These are phyloP conservation scores for Microtus pennsylvanicus DNA, from an alignment of 2,113 vertebrate species.

Conservation along the genomic window DNA sequence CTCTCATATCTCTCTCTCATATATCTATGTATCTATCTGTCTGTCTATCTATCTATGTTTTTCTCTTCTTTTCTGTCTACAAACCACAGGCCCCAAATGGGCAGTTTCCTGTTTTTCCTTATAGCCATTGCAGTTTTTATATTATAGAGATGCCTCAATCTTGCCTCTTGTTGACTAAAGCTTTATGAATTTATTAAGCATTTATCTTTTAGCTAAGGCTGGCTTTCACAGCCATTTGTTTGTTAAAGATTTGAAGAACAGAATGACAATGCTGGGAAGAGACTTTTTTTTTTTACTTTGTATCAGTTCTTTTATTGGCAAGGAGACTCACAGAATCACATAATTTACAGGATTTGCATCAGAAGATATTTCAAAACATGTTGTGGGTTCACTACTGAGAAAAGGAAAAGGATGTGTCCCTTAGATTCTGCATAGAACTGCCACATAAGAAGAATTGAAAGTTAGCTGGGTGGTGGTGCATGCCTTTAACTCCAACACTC, in stretches of 20 bases:
- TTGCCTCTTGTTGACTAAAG: conserved; percentile 38
- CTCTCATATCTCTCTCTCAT: background rate
- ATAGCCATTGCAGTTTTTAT: background rate
- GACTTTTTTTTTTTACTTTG: conserved; percentile 20
- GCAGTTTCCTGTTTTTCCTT: background rate
- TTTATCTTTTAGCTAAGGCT: conserved; percentile 23
- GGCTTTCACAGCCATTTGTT: conserved; percentile 6
- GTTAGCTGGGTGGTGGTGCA: background rate
- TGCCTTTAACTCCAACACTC: too few species aligned
- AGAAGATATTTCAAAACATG: conserved; percentile 48
- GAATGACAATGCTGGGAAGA: background rate
- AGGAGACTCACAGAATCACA: background rate
- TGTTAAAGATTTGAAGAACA: background rate
- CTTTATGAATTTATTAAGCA: conserved; percentile 36
- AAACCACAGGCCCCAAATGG: background rate
- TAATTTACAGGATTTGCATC: background rate
- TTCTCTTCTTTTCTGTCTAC: background rate
- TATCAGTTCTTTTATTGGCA: background rate
- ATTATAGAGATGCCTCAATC: background rate
- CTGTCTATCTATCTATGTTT: background rate
- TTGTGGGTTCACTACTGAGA: background rate
- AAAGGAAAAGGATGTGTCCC: background rate
- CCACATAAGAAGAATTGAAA: conserved; percentile 23
- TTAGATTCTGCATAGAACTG: background rate
- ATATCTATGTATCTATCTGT: background rate